A percentile compares a stretch with the other conserved stretches of the same genome.
Conservation (phyloP, 2,797 vertebrate species). For the Geotrypetes seraphini region DNA sequence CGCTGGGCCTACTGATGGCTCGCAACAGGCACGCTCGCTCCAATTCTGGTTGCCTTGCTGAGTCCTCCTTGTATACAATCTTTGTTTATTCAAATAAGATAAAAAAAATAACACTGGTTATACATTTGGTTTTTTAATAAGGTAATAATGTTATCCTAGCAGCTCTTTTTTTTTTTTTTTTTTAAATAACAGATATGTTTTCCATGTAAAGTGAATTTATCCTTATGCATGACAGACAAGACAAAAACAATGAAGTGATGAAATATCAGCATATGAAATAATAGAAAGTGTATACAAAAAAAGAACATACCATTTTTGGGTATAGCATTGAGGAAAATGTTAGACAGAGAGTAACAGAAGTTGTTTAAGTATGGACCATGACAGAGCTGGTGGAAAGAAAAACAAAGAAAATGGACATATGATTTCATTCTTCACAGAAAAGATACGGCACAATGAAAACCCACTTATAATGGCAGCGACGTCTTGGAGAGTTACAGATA, state of each 20-base stretch:
- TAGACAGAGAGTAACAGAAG: conserved; percentile 70
- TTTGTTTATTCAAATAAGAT: conserved; percentile 33
- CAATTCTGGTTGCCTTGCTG: conserved; percentile 65
- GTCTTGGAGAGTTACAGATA: too few relatives aligned
- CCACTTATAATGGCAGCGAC: not conserved
- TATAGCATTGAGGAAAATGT: conserved; percentile 64
- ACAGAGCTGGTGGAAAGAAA: conserved; percentile 58
- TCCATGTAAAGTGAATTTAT: too few relatives aligned
- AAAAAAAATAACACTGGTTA: not conserved
- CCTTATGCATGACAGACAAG: not conserved
- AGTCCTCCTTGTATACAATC: conserved; percentile 74
- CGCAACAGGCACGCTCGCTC: conserved; percentile 69
- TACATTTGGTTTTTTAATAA: too few relatives aligned
- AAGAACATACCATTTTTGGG: conserved; percentile 66
- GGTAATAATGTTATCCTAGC: too few relatives aligned
- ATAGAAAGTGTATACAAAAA: conserved; percentile 38
- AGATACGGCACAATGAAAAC: not conserved
- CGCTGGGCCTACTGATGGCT: conserved; percentile 43
- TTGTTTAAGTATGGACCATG: conserved; percentile 61
- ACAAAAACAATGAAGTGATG: not conserved
- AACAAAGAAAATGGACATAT: conserved; percentile 39
- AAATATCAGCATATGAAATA: conserved; percentile 7
- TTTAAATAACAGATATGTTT: not conserved
- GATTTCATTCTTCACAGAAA: conserved; percentile 26
- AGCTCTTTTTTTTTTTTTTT: not conserved